Evolutionary conservation across 1,140 invertebrate genomes (phyloP).

Genomic region (Diachasma alloeum): DNA sequence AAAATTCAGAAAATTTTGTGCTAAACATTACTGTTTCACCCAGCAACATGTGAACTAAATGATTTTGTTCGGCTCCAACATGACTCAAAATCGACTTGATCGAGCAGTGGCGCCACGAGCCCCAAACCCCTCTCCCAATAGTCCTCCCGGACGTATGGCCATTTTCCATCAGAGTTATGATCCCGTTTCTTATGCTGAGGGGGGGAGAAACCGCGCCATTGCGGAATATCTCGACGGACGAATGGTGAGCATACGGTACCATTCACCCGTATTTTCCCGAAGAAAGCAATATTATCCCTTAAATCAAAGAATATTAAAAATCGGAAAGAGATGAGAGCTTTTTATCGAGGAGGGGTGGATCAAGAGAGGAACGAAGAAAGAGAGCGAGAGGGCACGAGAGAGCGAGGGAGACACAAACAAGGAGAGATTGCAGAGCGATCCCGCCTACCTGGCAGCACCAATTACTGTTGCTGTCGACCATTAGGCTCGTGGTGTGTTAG

Average conservation of each 20-base stretch:
- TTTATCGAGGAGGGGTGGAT: not conserved
- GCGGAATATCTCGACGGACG: not conserved
- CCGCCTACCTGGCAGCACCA: conserved; percentile 8
- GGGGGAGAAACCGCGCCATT: not conserved
- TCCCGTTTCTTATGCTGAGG: not conserved
- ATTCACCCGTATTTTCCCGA: not conserved
- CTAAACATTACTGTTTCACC: no score
- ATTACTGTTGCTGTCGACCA: not conserved
- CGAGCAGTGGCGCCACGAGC: no score
- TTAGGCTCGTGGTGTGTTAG: not conserved
- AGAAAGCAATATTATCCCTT: conserved; percentile 7
- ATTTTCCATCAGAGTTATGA: conserved; percentile 33
- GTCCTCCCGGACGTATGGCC: not conserved
- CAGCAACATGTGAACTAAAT: no score
- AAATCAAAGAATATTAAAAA: conserved; percentile 12
- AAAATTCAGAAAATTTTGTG: no score
- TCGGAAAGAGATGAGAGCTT: not conserved
- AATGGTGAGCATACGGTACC: not conserved
- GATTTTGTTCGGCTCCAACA: no score
- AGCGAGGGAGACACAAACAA: not conserved
- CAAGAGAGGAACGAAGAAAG: conserved; percentile 3
- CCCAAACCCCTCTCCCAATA: no score
- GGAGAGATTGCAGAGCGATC: conserved; percentile 1
- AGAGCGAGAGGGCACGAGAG: not conserved
- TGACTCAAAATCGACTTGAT: no score